These are phyloP conservation scores for Drosophila sproati DNA, from an alignment of 1,140 invertebrate species.

Conservation along the genomic window DNA sequence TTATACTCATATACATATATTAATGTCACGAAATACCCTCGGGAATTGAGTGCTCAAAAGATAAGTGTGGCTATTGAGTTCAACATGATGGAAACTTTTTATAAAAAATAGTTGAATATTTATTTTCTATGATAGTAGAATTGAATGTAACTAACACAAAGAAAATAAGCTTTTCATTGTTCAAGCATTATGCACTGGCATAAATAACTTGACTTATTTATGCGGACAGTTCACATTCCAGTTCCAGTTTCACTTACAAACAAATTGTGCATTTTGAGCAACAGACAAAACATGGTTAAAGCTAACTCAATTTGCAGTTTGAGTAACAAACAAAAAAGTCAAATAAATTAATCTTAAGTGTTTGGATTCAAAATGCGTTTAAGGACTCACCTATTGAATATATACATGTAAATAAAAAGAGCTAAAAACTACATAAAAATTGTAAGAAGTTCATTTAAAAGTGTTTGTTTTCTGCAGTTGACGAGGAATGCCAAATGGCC, in stretches of 20 bases:
- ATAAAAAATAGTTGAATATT: background rate
- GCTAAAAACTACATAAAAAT: slow-evolving; percentile 2
- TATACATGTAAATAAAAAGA: slow-evolving; percentile 6
- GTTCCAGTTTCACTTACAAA: background rate
- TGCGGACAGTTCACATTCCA: background rate
- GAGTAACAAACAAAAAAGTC: background rate
- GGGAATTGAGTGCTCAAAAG: background rate
- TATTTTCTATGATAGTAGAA: too few species aligned
- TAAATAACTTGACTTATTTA: background rate
- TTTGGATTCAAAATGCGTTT: background rate
- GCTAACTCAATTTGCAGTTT: background rate
- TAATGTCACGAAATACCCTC: background rate
- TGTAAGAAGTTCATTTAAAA: slow-evolving; percentile 2
- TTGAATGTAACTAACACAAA: too few species aligned
- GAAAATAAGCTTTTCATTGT: background rate
- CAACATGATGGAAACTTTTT: background rate
- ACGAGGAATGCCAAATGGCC: background rate
- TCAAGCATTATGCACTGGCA: background rate
- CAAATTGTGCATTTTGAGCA: background rate
- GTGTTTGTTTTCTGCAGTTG: background rate
- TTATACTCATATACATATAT: background rate
- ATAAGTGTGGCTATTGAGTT: background rate
- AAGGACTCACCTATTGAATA: background rate
- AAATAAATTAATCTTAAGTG: background rate
- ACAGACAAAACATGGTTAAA: background rate